Conservation (phyloP, 1,140 invertebrate species). For the Achroia grisella region DNA sequence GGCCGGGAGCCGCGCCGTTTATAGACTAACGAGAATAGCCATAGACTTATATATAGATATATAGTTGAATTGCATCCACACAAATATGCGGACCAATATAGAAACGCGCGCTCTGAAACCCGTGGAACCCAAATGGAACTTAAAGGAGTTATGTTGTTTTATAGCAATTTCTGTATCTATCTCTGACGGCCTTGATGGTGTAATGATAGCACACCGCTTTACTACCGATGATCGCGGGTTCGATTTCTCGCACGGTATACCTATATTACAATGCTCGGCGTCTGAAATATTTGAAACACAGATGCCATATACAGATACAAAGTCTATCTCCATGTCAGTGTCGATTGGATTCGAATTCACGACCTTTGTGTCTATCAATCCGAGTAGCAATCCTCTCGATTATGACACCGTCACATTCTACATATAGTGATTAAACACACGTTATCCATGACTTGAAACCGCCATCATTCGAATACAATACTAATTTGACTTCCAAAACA, state of each 20-base stretch:
- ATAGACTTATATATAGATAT: constrained; percentile 21
- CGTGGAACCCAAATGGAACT: constrained; percentile 24
- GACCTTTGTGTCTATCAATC: background rate
- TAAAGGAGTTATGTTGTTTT: background rate
- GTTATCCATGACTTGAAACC: too few species aligned
- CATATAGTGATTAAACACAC: too few species aligned
- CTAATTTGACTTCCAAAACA: background rate
- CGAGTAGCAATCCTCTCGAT: background rate
- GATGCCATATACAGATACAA: too few species aligned
- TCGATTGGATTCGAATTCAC: too few species aligned
- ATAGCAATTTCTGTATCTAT: background rate
- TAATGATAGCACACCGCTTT: too few species aligned
- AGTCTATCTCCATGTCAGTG: too few species aligned
- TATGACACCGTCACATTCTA: too few species aligned
- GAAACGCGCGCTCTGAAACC: constrained; percentile 3
- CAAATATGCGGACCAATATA: constrained; percentile 15
- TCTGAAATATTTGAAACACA: too few species aligned
- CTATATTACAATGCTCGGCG: too few species aligned
- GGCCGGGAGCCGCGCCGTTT: constrained; percentile 38
- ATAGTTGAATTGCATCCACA: constrained; percentile 8
- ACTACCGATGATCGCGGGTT: too few species aligned
- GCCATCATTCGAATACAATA: background rate
- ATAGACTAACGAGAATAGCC: constrained; percentile 58
- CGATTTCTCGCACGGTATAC: too few species aligned
- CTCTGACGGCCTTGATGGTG: background rate